Conservation (phyloP, 2,888 invertebrate genomes). For the Glyphotaelius pellucidus region DNA sequence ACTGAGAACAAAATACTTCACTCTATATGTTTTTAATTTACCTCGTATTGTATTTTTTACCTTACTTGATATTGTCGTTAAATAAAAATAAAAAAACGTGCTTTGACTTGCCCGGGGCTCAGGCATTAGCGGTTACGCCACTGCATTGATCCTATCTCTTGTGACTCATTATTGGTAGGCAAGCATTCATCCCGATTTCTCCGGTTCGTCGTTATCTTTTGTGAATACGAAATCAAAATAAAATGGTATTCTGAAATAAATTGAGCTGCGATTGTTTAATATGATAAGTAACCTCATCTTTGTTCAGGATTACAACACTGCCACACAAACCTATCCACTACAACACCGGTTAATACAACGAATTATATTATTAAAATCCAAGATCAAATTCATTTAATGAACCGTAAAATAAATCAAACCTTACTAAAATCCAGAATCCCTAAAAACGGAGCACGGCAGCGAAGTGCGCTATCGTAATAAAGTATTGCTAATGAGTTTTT, state of each 20-base stretch:
- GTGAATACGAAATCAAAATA: background rate
- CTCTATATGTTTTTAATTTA: too few relatives aligned
- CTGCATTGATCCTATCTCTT: slow-evolving; percentile 53
- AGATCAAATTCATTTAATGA: background rate
- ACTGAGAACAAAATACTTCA: too few relatives aligned
- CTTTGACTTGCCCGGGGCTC: background rate
- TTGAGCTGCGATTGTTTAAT: background rate
- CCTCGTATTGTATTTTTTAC: too few relatives aligned
- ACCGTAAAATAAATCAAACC: background rate
- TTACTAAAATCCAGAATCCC: background rate
- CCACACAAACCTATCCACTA: background rate
- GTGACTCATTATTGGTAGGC: slow-evolving; percentile 62
- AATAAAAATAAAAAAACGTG: background rate
- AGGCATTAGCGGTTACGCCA: background rate
- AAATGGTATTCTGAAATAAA: background rate
- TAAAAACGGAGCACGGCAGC: background rate
- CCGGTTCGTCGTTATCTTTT: slow-evolving; percentile 3
- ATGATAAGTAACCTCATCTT: background rate
- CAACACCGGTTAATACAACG: background rate
- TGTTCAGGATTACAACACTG: background rate
- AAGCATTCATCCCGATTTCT: background rate
- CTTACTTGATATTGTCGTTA: too few relatives aligned
- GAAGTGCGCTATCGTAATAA: slow-evolving; percentile 11
- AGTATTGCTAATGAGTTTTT: slow-evolving; percentile 42
- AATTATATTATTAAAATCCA: background rate